These are phyloP conservation scores for Frieseomelitta varia DNA, from an alignment of 1,140 invertebrate species.

Conservation along the genomic window DNA sequence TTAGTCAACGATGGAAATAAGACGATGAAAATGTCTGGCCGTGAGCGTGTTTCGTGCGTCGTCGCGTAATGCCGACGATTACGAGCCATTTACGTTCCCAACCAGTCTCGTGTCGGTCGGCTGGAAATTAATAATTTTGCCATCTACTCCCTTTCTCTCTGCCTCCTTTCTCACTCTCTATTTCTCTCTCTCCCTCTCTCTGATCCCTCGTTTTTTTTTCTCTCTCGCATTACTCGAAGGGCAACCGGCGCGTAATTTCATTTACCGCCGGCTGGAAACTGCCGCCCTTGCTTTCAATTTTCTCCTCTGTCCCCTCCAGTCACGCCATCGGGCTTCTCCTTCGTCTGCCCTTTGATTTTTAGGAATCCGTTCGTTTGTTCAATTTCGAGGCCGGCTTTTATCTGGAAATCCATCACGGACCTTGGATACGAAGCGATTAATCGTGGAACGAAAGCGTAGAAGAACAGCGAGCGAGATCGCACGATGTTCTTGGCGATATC, in stretches of 20 bases:
- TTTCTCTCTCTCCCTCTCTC: too few species aligned
- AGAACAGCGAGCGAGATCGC: background rate
- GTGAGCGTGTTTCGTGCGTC: background rate
- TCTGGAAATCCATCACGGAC: background rate
- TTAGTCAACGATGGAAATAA: conserved; percentile 33
- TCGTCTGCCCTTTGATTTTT: background rate
- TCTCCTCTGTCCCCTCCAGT: background rate
- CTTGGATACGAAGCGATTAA: background rate
- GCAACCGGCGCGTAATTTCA: conserved; percentile 5
- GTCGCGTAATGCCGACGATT: conserved; percentile 36
- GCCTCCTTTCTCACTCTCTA: too few species aligned
- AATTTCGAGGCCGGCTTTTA: background rate
- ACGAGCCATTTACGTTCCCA: conserved; percentile 29
- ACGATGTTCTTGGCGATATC: background rate
- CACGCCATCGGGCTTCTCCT: too few species aligned
- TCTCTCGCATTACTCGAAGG: background rate
- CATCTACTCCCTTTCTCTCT: background rate
- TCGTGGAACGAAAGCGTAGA: background rate
- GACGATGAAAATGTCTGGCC: conserved; percentile 31
- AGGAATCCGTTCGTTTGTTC: background rate
- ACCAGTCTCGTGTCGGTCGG: background rate
- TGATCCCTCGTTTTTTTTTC: conserved; percentile 15
- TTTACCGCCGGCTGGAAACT: background rate
- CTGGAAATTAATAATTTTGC: conserved; percentile 36
- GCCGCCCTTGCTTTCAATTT: conserved; percentile 8